Percentiles rank a stretch among this genome's conserved stretches.
Conservation (phyloP, 2,888 invertebrate genomes). For the Platerodrilus igneus region DNA sequence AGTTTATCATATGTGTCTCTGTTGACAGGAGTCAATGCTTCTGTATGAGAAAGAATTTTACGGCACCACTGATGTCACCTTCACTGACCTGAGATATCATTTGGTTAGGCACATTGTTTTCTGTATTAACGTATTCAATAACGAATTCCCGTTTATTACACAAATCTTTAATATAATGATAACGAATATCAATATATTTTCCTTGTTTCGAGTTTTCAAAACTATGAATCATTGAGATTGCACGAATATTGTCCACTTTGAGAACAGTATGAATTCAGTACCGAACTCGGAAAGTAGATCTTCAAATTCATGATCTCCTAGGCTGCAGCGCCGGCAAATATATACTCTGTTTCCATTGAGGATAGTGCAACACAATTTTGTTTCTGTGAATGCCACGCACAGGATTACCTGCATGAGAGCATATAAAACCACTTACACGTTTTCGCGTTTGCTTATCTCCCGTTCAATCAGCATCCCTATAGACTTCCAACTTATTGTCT, state of each 20-base stretch:
- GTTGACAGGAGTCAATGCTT: too few species aligned
- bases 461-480: conserved; percentile 19
- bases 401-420: conserved; percentile 21
- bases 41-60: too few species aligned
- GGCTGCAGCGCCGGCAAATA: conserved; percentile 15
- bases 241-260: neutral
- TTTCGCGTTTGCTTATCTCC: conserved; percentile 16
- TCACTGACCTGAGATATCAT: too few species aligned
- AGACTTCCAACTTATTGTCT: conserved; percentile 15
- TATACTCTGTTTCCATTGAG: conserved; percentile 23
- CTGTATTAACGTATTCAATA: too few species aligned
- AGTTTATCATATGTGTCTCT: too few species aligned
- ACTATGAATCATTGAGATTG: conserved; percentile 5
- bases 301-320: conserved; percentile 13
- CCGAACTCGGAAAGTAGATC: conserved; percentile 7
- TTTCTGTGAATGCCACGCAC: conserved; percentile 25
- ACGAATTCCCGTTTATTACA: too few species aligned
- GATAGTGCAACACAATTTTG: conserved; percentile 25
- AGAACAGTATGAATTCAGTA: neutral
- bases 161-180: conserved; percentile 12
- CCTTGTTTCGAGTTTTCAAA: conserved; percentile 9
- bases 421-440: conserved; percentile 24
- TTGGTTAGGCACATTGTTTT: too few species aligned
- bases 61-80: too few species aligned
- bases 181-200: conserved; percentile 11